Base-by-base conservation (phyloP, 2,888 invertebrate genomes). In the Parapristionchus giblindavisi region DNA sequence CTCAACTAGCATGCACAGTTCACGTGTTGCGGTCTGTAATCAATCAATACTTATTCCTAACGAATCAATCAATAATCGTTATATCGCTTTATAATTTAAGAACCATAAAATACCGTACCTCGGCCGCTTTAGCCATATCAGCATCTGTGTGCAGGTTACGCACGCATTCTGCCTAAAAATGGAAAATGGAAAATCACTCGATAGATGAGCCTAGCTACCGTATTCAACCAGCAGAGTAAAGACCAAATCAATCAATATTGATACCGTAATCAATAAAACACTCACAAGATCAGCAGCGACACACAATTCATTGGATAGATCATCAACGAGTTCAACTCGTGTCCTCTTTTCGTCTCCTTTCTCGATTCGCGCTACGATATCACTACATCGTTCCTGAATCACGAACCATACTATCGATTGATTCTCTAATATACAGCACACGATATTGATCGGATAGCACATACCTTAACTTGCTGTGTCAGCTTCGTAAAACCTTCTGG, bases 251-350 rank as follows among this genome's bases (percentile, higher is more conserved):
- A 8, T 43, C 8, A 17, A 43, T 17, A 14, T 43, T 17, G 43
- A 17, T 43, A 43, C 8, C 43, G 11, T n/a, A n/a, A n/a, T n/a
- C n/a, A n/a, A n/a, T n/a, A n/a, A 8, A 43, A 43, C 27, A 75
- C 81, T 79, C 82, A 90, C 90, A 89, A 99, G 90, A 89, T 99
- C 99, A 0, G 98, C 99, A 0, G 97, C 96, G 90, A 93, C 93
- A 89, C 99, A 99, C 66, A 99, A 89, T 0, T 93, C 92, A 89
- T 99, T 94, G 0, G 98, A 98, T 17, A 99, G 90, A 82, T 98
- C 94, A 89, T 99, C 99, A 88, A 99, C 97, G 77, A 98, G 92
- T 89, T 94, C 91, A 5, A 96, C 96, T 1, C 83, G 78, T 1
- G 82, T 80, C 43, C 82, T 75, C 3, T 71, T 71, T 36, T 75